Conservation (phyloP, 2,113 vertebrate species). For the Gasterosteus nipponicus region DNA sequence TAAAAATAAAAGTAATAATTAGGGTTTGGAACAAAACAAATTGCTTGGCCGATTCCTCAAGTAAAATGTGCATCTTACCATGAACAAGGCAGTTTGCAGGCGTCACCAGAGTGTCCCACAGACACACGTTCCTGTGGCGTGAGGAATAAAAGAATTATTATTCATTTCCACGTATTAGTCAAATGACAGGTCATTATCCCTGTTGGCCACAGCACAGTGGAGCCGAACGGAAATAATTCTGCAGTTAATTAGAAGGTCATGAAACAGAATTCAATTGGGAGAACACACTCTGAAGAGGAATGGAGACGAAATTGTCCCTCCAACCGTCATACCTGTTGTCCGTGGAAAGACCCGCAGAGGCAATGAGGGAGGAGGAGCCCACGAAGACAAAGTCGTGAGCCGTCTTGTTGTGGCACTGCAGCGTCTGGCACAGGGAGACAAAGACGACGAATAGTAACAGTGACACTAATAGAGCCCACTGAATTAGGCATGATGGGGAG, state of each 20-base stretch:
- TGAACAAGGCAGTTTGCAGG: conserved; percentile 91
- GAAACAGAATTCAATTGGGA: neutral
- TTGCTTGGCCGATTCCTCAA: neutral
- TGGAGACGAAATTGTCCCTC: neutral
- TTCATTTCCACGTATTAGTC: conserved; percentile 3
- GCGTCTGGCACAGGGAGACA: conserved; percentile 79
- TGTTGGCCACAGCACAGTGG: neutral
- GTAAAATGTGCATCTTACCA: conserved; percentile 81
- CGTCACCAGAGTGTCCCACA: conserved; percentile 96
- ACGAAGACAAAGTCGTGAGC: conserved; percentile 97
- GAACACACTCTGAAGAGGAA: neutral
- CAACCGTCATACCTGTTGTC: conserved; percentile 88
- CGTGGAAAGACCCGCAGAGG: conserved; percentile 93
- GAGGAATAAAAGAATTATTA: conserved; percentile 17
- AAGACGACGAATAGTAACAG: conserved; percentile 13
- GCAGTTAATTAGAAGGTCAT: neutral
- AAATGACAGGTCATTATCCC: neutral
- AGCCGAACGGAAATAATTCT: conserved; percentile 1
- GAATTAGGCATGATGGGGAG: conserved; percentile 18
- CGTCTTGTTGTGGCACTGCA: conserved; percentile 98
- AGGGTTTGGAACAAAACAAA: neutral
- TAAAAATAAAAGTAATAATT: too few species aligned
- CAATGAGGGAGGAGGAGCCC: conserved; percentile 95
- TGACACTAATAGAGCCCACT: conserved; percentile 35
- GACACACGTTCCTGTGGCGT: conserved; percentile 90